Evolutionary conservation across 53 echinoderm and acorn worm species (phyloP).

Genomic region (Arbacia lixula): DNA sequence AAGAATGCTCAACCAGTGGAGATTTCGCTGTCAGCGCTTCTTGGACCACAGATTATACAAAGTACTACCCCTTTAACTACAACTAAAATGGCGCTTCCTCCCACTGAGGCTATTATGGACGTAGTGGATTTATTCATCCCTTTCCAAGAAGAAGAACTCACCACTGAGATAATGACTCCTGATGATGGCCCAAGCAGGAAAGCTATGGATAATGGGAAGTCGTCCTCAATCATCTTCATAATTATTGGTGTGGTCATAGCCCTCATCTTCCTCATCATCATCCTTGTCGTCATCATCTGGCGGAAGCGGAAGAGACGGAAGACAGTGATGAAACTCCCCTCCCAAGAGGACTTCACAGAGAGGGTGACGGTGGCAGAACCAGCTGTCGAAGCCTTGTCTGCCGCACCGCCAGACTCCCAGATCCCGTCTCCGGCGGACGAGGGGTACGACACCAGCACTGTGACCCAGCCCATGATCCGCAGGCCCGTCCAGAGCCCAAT

Average conservation of each 20-base stretch:
- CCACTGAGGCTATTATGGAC: not conserved
- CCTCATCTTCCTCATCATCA: conserved; percentile 64
- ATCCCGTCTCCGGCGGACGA: conserved; percentile 53
- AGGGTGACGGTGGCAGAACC: conserved; percentile 62
- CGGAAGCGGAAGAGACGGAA: conserved; percentile 59
- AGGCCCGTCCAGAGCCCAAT: conserved; percentile 68
- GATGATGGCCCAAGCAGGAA: conserved; percentile 62
- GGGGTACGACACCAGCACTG: conserved; percentile 55
- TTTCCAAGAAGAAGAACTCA: not conserved
- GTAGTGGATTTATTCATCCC: not conserved
- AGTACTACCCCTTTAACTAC: conserved; percentile 51
- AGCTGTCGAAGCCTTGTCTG: not conserved
- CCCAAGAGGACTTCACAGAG: conserved; percentile 63
- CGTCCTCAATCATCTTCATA: conserved; percentile 60
- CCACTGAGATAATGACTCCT: not conserved
- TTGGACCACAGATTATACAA: conserved; percentile 46
- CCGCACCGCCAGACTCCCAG: conserved; percentile 61
- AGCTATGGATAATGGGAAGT: conserved; percentile 29
- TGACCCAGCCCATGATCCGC: conserved; percentile 68
- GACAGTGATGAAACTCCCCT: conserved; percentile 28
- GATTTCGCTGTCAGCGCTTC: conserved; percentile 44
- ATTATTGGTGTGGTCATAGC: conserved; percentile 65
- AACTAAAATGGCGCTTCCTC: not conserved
- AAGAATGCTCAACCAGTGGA: conserved; percentile 71
- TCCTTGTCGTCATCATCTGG: conserved; percentile 62